These are phyloP conservation scores for Cheilosia pagana DNA, from an alignment of 2,888 invertebrate species.

Conservation along the genomic window DNA sequence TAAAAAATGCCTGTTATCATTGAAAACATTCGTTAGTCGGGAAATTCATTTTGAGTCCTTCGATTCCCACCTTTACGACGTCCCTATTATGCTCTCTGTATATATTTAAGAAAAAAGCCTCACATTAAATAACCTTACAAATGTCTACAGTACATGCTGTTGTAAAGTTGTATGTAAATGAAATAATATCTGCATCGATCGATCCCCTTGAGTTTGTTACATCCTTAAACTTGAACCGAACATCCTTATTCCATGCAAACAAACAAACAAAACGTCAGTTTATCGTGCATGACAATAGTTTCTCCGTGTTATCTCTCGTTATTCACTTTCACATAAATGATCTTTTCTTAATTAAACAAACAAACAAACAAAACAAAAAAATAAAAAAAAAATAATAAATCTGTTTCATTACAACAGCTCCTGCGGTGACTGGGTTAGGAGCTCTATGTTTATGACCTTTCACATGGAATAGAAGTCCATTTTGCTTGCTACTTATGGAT, in stretches of 20 bases:
- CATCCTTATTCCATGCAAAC: background rate
- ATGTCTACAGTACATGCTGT: no score
- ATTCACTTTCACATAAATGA: constrained; percentile 37
- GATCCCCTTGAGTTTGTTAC: no score
- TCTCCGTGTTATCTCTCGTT: constrained; percentile 32
- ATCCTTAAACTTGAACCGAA: background rate
- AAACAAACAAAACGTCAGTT: background rate
- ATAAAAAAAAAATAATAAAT: constrained; percentile 52
- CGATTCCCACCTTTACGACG: no score
- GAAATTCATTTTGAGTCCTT: no score
- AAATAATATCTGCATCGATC: no score
- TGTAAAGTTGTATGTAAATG: no score
- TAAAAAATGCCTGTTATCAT: no score
- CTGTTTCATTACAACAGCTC: constrained; percentile 69
- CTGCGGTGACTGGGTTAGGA: constrained; percentile 56
- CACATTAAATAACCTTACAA: no score
- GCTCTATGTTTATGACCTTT: constrained; percentile 64
- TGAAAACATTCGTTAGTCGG: no score
- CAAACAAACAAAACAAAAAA: no score
- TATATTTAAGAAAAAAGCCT: no score
- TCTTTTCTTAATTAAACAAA: constrained; percentile 20
- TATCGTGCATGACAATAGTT: constrained; percentile 31
- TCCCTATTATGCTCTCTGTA: no score
- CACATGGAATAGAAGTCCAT: constrained; percentile 62
- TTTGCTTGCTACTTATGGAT: constrained; percentile 65